These are phyloP conservation scores for Odontamblyopus rebecca DNA, from an alignment of 2,797 vertebrate species.

Conservation along the genomic window DNA sequence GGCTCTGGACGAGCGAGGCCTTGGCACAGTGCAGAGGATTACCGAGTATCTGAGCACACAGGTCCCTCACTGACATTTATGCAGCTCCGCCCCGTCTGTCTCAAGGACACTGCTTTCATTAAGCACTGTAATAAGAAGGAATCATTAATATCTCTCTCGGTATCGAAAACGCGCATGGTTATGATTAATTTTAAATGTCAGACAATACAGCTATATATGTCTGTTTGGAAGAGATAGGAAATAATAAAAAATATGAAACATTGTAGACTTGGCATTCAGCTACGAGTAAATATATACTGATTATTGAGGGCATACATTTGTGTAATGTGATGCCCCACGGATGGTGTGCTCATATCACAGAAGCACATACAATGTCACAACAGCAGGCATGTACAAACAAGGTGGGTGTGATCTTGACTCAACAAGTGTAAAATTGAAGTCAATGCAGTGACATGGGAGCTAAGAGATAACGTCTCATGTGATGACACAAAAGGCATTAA, in stretches of 20 bases:
- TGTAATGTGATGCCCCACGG: constrained; percentile 16
- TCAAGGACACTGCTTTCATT: constrained; percentile 70
- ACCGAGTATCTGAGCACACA: constrained; percentile 37
- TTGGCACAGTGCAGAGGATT: constrained; percentile 64
- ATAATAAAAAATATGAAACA: constrained; percentile 3
- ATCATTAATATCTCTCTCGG: constrained; percentile 57
- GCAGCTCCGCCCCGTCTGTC: constrained; percentile 44
- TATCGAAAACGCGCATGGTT: constrained; percentile 48
- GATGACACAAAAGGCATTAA: constrained; percentile 11
- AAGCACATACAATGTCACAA: constrained; percentile 16
- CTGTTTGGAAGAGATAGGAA: constrained; percentile 38
- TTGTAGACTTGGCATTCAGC: not conserved
- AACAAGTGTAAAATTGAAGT: constrained; percentile 48
- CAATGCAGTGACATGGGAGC: constrained; percentile 48
- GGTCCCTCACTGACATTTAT: constrained; percentile 67
- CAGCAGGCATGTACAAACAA: constrained; percentile 28
- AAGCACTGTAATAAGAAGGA: constrained; percentile 55
- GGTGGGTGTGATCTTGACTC: constrained; percentile 22
- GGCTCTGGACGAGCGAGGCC: constrained; percentile 48
- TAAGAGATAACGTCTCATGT: constrained; percentile 19
- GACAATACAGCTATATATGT: constrained; percentile 33
- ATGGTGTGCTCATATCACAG: constrained; percentile 19
- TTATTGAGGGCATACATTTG: not conserved
- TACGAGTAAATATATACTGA: not conserved
- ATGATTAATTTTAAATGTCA: constrained; percentile 66